Evolutionary conservation across 2,888 invertebrate genomes (phyloP).

Genomic region (Heliconius charithonia): DNA sequence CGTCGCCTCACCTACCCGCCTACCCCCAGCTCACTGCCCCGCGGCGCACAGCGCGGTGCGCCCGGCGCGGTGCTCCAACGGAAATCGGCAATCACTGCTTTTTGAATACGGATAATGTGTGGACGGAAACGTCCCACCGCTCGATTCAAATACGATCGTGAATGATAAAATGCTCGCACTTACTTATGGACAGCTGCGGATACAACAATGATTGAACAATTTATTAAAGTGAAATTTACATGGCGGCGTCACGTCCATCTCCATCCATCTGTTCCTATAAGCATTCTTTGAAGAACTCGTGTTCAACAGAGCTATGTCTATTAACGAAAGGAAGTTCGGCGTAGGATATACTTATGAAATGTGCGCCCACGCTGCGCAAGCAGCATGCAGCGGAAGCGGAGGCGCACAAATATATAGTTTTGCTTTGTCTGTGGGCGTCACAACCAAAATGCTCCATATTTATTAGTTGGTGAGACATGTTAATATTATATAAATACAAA

Average conservation of each 20-base stretch:
- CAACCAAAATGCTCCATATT: constrained; percentile 50
- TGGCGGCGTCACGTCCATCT: constrained; percentile 58
- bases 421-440: constrained; percentile 59
- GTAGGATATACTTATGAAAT: constrained; percentile 78
- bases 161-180: constrained; percentile 56
- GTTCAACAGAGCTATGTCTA: background rate
- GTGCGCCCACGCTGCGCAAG: constrained; percentile 67
- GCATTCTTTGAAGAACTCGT: background rate
- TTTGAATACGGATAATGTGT: constrained; percentile 55
- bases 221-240: constrained; percentile 54
- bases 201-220: constrained; percentile 61
- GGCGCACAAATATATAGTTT: constrained; percentile 59
- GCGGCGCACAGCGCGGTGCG: constrained; percentile 43
- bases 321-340: constrained; percentile 64
- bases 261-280: constrained; percentile 50
- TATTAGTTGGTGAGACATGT: constrained; percentile 45
- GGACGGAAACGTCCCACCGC: constrained; percentile 56
- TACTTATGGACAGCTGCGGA: constrained; percentile 54
- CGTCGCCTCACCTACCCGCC: constrained; percentile 50
- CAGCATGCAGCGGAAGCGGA: constrained; percentile 73
- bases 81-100: constrained; percentile 58
- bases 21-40: constrained; percentile 38
- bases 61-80: constrained; percentile 50
- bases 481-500: constrained; percentile 58
- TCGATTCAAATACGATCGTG: constrained; percentile 56